Percentiles rank a stretch among this genome's conserved stretches.
Conservation (phyloP, 1,140 invertebrate genomes). For the Limonius californicus region DNA sequence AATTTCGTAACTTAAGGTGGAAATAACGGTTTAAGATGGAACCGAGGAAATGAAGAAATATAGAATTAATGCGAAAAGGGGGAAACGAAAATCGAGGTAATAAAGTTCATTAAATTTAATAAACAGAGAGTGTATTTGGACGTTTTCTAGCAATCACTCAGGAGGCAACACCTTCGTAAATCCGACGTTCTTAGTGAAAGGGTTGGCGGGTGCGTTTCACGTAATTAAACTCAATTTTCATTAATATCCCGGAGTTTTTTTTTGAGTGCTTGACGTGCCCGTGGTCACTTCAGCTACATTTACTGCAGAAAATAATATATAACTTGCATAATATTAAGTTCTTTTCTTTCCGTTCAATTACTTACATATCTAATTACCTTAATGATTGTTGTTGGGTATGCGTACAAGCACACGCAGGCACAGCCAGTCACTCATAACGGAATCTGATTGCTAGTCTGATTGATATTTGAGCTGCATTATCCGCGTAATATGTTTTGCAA, state of each 20-base stretch:
- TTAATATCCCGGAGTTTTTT: not conserved
- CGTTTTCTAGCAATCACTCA: constrained; percentile 13
- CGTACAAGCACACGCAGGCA: not conserved
- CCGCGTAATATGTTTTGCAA: too few relatives aligned
- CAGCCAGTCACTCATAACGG: not conserved
- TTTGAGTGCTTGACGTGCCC: not conserved
- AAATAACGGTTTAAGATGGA: constrained; percentile 5
- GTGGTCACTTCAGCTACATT: not conserved
- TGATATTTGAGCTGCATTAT: not conserved
- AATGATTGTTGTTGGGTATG: not conserved
- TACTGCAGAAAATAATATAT: not conserved
- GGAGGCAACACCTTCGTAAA: not conserved
- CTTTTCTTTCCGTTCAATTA: not conserved
- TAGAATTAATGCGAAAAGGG: constrained; percentile 14
- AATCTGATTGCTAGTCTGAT: not conserved
- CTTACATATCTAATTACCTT: not conserved
- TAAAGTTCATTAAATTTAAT: constrained; percentile 14
- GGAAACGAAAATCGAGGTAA: constrained; percentile 13
- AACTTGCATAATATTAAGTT: not conserved
- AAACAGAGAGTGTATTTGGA: constrained; percentile 2
- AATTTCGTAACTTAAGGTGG: constrained; percentile 1
- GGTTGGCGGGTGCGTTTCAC: not conserved
- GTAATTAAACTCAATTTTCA: constrained; percentile 5
- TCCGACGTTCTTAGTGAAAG: not conserved
- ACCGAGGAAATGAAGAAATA: constrained; percentile 9